Conservation (phyloP, 2,797 vertebrate genomes). For the Fundulus diaphanus region DNA sequence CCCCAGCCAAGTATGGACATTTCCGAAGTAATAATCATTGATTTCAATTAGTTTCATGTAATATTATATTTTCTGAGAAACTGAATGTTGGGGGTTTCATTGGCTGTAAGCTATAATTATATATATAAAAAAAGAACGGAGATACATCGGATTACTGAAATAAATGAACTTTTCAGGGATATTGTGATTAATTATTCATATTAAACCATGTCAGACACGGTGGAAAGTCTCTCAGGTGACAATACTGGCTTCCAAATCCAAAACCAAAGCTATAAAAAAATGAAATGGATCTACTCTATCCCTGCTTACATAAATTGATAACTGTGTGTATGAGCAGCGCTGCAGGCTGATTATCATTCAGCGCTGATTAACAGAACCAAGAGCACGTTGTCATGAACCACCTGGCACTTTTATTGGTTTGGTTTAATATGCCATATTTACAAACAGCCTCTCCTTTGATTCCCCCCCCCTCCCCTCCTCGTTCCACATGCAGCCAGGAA, state of each 20-base stretch:
- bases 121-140: too few relatives aligned
- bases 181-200: background rate
- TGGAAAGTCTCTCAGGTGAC: background rate
- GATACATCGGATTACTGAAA: background rate
- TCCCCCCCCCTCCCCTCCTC: conserved; percentile 61
- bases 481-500: conserved; percentile 99
- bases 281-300: background rate
- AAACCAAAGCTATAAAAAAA: background rate
- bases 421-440: conserved; percentile 43
- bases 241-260: background rate
- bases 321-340: background rate
- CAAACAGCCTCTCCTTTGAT: conserved; percentile 79
- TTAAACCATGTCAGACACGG: background rate
- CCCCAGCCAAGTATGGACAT: too few relatives aligned
- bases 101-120: too few relatives aligned
- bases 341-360: conserved; percentile 31
- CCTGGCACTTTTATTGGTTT: conserved; percentile 32
- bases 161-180: background rate
- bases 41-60: too few relatives aligned
- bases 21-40: too few relatives aligned
- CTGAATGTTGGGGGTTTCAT: too few relatives aligned
- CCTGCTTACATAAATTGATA: background rate
- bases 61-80: too few relatives aligned
- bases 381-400: conserved; percentile 34
- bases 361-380: conserved; percentile 28